Percentiles rank a stretch among this genome's conserved stretches.
Conservation (phyloP, 2,888 invertebrate species). For the Pyrrhosoma nymphula region DNA sequence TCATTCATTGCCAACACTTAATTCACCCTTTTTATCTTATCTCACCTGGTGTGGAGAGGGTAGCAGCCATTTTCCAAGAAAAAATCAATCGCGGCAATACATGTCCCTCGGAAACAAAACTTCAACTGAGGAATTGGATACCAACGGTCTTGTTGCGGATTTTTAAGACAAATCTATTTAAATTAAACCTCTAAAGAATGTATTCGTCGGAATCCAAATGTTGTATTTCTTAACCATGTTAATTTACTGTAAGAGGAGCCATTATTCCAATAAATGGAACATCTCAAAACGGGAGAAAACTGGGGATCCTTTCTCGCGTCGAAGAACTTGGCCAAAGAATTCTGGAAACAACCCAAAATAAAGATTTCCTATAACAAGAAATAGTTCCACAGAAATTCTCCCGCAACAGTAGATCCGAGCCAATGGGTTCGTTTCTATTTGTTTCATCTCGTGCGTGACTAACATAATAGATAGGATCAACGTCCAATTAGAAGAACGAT, state of each 20-base stretch:
- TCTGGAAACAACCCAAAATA: no score
- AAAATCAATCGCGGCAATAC: conserved; percentile 35
- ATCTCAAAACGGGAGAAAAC: no score
- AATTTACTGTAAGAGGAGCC: not conserved
- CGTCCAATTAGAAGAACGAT: not conserved
- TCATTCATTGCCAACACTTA: not conserved
- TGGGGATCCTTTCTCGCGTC: no score
- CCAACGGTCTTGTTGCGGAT: no score
- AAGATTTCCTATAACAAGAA: not conserved
- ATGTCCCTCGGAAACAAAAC: not conserved
- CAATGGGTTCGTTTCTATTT: not conserved
- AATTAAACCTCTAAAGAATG: no score
- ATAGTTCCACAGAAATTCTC: not conserved
- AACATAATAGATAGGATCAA: not conserved
- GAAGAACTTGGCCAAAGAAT: no score
- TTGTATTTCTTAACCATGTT: not conserved
- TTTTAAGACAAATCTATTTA: no score
- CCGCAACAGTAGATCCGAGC: not conserved
- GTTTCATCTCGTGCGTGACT: not conserved
- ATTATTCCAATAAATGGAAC: not conserved
- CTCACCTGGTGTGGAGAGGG: not conserved
- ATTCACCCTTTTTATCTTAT: not conserved
- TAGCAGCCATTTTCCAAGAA: not conserved
- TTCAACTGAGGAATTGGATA: not conserved
- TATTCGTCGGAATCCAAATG: no score